Evolutionary conservation across 2,797 vertebrate genomes (phyloP).

Genomic region (Lagodon rhomboides): DNA sequence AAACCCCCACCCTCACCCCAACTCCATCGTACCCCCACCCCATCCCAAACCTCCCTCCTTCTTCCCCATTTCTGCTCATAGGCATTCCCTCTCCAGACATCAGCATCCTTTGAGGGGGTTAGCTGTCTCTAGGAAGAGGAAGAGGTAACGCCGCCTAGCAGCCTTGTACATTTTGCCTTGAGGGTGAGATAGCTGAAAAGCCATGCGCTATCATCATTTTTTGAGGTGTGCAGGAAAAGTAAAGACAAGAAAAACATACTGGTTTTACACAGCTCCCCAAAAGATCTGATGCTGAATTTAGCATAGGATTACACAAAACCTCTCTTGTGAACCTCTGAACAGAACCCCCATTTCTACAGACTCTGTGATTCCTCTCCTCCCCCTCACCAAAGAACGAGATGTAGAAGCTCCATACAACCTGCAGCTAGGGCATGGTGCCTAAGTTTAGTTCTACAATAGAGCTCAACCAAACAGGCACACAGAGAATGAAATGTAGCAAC

Average conservation of each 20-base stretch:
- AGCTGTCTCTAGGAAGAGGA: slow-evolving; percentile 84
- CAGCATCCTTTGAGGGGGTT: slow-evolving; percentile 88
- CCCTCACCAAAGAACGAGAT: slow-evolving; percentile 73
- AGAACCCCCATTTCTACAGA: slow-evolving; percentile 78
- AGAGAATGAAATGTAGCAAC: slow-evolving; percentile 65
- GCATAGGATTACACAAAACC: slow-evolving; percentile 86
- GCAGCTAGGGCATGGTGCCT: slow-evolving; percentile 79
- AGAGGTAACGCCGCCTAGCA: slow-evolving; percentile 83
- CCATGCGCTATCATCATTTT: slow-evolving; percentile 84
- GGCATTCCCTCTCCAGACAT: slow-evolving; percentile 86
- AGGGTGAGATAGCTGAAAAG: slow-evolving; percentile 85
- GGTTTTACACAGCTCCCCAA: slow-evolving; percentile 82
- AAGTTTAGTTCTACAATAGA: slow-evolving; percentile 81
- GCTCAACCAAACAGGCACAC: slow-evolving; percentile 66
- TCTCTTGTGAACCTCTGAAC: slow-evolving; percentile 79
- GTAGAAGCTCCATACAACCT: slow-evolving; percentile 74
- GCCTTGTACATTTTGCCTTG: slow-evolving; percentile 86
- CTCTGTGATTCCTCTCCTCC: slow-evolving; percentile 81
- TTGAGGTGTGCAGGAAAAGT: slow-evolving; percentile 81
- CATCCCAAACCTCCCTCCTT: slow-evolving; percentile 63
- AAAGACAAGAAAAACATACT: slow-evolving; percentile 84
- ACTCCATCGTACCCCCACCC: slow-evolving; percentile 57
- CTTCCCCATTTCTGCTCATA: slow-evolving; percentile 79
- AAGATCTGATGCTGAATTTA: slow-evolving; percentile 87
- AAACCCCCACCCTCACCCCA: slow-evolving; percentile 5